phyloP scores from a whole-genome alignment of 1,140 invertebrate genomes.

The Brachionus calyciflorus region DNA sequence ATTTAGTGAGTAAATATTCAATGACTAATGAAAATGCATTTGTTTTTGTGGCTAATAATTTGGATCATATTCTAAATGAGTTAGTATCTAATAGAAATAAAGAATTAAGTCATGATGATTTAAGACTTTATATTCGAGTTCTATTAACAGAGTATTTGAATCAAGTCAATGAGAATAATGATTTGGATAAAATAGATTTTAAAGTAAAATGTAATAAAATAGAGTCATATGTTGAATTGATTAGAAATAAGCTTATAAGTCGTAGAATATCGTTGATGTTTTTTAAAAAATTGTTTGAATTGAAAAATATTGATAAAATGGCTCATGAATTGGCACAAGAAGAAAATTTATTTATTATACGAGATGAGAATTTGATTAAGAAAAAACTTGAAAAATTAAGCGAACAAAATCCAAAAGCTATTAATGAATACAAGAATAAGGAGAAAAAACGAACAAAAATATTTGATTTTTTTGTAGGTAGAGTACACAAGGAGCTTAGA shows the following conservation, averaged over 20 bases:
- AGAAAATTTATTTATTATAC: conserved; percentile 31
- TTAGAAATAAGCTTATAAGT: conserved; percentile 20
- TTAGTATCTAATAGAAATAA: background rate
- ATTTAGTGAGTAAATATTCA: background rate
- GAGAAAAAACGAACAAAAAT: conserved; percentile 38
- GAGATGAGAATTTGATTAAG: background rate
- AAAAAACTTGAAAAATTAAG: background rate
- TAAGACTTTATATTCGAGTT: background rate
- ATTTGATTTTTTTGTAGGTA: conserved; percentile 45
- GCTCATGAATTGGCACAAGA: conserved; percentile 9
- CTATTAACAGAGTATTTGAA: conserved; percentile 34
- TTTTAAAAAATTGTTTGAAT: conserved; percentile 41
- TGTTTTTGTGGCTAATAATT: conserved; percentile 39
- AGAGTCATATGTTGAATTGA: background rate
- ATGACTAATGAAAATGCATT: conserved; percentile 30
- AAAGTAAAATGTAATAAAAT: conserved; percentile 35
- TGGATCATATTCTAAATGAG: conserved; percentile 18
- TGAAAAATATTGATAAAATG: conserved; percentile 17
- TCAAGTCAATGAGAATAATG: conserved; percentile 27
- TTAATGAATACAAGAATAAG: conserved; percentile 10
- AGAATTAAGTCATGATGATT: background rate
- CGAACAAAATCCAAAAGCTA: conserved; percentile 25
- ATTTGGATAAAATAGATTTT: conserved; percentile 27
- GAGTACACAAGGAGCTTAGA: conserved; percentile 28
- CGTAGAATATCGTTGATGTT: background rate